phyloP scores from a whole-genome alignment of 2,888 invertebrate species.

The Auanema sp. region DNA sequence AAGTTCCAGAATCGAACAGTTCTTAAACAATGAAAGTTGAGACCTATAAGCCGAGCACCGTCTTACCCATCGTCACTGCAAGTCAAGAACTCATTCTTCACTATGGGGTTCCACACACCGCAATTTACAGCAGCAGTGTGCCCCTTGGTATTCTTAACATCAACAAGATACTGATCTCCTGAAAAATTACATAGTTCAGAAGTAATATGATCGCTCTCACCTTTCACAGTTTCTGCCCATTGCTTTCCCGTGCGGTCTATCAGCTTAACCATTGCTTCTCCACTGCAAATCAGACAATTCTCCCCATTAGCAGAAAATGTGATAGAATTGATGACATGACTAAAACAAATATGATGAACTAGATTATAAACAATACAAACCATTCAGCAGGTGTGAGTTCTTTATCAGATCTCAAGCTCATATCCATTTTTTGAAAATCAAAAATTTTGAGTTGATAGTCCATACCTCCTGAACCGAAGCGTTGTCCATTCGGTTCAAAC shows the following conservation, averaged over 20 bases:
- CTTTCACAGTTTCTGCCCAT: conserved; percentile 60
- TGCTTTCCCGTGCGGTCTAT: conserved; percentile 70
- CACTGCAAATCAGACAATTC: conserved; percentile 85
- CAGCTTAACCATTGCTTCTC: conserved; percentile 72
- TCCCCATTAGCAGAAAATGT: conserved; percentile 94
- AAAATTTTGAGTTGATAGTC: conserved; percentile 90
- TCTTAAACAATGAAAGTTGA: conserved; percentile 57
- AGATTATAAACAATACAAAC: conserved; percentile 25
- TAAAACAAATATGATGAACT: conserved; percentile 45
- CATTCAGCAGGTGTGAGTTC: conserved; percentile 55
- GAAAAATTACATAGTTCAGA: conserved; percentile 63
- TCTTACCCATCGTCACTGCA: conserved; percentile 82
- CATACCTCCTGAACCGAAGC: conserved; percentile 85
- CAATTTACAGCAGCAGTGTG: conserved; percentile 87
- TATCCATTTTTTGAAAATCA: conserved; percentile 99
- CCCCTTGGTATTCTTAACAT: conserved; percentile 89
- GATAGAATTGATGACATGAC: conserved; percentile 83
- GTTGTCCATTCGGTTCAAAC: conserved; percentile 89
- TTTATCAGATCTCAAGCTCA: conserved; percentile 70
- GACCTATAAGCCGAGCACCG: background rate
- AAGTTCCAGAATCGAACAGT: conserved; percentile 90
- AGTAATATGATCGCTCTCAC: conserved; percentile 10
- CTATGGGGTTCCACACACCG: conserved; percentile 90
- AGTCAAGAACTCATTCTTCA: conserved; percentile 88
- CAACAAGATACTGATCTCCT: conserved; percentile 92